phyloP scores from a whole-genome alignment of 2,797 vertebrate genomes.

The Chaunax sp. region DNA sequence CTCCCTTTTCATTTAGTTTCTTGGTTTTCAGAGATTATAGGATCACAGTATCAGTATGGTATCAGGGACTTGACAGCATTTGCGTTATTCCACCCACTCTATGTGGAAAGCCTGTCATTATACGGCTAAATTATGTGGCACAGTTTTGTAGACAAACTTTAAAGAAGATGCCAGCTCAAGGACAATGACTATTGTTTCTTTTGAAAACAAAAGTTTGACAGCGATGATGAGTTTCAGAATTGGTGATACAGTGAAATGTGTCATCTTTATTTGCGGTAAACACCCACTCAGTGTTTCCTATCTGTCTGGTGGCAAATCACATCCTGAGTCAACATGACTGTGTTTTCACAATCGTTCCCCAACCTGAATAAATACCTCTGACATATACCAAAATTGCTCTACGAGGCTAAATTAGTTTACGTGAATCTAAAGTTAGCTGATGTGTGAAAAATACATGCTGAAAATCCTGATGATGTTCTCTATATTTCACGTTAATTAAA shows the following conservation, averaged over 20 bases:
- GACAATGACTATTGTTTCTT: constrained; percentile 34
- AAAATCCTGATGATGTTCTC: background rate
- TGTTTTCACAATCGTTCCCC: constrained; percentile 7
- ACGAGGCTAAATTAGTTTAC: background rate
- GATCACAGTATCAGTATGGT: constrained; percentile 44
- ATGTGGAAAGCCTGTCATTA: constrained; percentile 45
- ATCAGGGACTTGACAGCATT: constrained; percentile 49
- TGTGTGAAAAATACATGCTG: background rate
- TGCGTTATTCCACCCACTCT: constrained; percentile 58
- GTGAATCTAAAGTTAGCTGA: background rate
- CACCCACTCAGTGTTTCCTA: constrained; percentile 41
- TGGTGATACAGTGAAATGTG: constrained; percentile 23
- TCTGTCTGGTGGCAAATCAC: constrained; percentile 25
- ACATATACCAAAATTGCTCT: too few species aligned
- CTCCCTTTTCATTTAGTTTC: constrained; percentile 49
- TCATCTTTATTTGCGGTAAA: constrained; percentile 44
- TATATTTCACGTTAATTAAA: background rate
- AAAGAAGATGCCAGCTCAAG: constrained; percentile 11
- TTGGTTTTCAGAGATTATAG: constrained; percentile 36
- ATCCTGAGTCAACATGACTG: constrained; percentile 4
- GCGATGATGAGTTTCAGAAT: constrained; percentile 32
- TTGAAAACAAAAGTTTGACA: constrained; percentile 40
- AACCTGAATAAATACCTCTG: background rate
- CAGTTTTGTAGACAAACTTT: constrained; percentile 31
- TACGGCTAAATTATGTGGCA: constrained; percentile 29